Percentiles rank a stretch among this genome's conserved stretches.
These are phyloP conservation scores for Jacana jacana DNA, from an alignment of 2,113 vertebrate species.

Conservation along the genomic window DNA sequence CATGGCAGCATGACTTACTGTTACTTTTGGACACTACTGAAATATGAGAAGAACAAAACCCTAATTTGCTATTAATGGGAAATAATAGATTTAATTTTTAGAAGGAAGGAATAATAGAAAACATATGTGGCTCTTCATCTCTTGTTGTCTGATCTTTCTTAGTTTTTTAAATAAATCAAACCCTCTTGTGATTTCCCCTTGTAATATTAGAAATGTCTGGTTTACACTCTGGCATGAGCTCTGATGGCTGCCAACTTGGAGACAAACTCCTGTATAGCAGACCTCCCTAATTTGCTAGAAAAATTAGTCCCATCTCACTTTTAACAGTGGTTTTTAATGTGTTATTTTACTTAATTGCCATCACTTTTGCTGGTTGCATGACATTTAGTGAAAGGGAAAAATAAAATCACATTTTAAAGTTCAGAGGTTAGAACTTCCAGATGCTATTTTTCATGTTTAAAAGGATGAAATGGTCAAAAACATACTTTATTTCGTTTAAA, in stretches of 20 bases:
- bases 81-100: slow-evolving; percentile 64
- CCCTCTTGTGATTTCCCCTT: slow-evolving; percentile 54
- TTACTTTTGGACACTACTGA: slow-evolving; percentile 59
- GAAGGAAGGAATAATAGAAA: slow-evolving; percentile 63
- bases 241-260: slow-evolving; percentile 40
- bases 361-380: not conserved
- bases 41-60: slow-evolving; percentile 46
- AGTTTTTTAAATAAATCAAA: slow-evolving; percentile 68
- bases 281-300: not conserved
- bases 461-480: not conserved
- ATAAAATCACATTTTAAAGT: not conserved
- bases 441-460: not conserved
- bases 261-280: not conserved
- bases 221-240: slow-evolving; percentile 25
- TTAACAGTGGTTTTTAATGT: not conserved
- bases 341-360: not conserved
- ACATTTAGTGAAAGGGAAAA: not conserved
- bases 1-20: slow-evolving; percentile 1
- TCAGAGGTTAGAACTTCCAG: not conserved
- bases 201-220: slow-evolving; percentile 66
- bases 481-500: not conserved
- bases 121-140: slow-evolving; percentile 50
- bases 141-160: slow-evolving; percentile 56
- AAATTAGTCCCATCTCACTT: not conserved
- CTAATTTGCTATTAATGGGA: slow-evolving; percentile 66